Evolutionary conservation across 2,113 vertebrate species (phyloP), one percentile per base, ranked within the genome.

Genomic region (Halcyon malimbica): DNA sequence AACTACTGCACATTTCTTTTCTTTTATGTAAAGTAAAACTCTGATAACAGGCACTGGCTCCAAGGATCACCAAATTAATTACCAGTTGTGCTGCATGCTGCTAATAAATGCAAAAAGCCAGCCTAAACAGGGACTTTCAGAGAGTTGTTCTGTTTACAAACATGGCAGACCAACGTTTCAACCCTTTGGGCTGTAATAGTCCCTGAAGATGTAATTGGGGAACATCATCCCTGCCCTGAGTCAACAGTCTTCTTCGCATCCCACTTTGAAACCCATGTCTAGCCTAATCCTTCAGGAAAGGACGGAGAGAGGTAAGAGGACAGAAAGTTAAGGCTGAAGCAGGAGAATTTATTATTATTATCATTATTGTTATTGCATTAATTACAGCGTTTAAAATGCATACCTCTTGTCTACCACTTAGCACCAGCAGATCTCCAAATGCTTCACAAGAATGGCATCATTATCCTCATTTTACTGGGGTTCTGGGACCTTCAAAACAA

Each of bases 1-100:
- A 83, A 59, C 19, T 44, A 21, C 31, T 51, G 17, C n/a, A n/a
- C 16, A 4, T 62, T 69, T 93, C 42, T 23, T 73, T 48, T 82
- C 63, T 79, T 31, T 41, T 53, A 59, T 42, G 50, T 63, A 50
- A 80, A 92, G 74, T 35, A 46, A 83, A 57, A 44, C 54, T 73
- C 69, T 90, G 63, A 80, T 65, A 62, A 74, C 1, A 2, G 59
- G 20, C 33, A 25, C 24, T 62, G 56, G 39, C 78, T 77, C 54
- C 69, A 74, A 91, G n/a, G 11, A 77, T 91, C 51, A 51, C 54
- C 59, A 91, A 53, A 88, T 91, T 93, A 84, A 71, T 84, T 90
- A 67, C 71, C 3, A 3, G 17, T 46, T 91, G 35, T 63, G 71
- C 70, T 1, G 1, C 7, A 4, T 50, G n/a, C 39, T 77, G 70